Conservation (phyloP, 2,888 invertebrate genomes). For the Arctia plantaginis region DNA sequence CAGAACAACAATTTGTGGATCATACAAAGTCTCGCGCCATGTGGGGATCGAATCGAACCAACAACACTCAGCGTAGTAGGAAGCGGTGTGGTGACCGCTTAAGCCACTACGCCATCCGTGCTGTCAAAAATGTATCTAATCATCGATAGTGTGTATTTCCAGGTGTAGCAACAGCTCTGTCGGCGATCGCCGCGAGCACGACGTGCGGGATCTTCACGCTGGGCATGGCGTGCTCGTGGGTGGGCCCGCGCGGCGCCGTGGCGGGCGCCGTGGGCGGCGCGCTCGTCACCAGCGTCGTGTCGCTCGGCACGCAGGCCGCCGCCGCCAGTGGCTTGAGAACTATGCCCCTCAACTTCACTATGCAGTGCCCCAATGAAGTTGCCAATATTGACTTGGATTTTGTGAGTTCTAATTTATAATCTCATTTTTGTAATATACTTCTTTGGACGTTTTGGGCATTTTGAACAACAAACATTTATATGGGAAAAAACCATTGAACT, state of each 20-base stretch:
- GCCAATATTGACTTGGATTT: conserved; percentile 52
- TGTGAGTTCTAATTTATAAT: conserved; percentile 58
- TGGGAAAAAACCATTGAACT: too few relatives aligned
- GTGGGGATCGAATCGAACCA: too few relatives aligned
- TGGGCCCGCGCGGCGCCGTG: conserved; percentile 89
- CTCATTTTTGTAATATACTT: too few relatives aligned
- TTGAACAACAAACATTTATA: too few relatives aligned
- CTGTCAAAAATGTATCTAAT: not conserved
- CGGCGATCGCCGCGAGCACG: conserved; percentile 94
- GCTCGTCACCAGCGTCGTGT: conserved; percentile 82
- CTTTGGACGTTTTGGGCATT: too few relatives aligned
- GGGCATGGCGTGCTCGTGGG: conserved; percentile 94
- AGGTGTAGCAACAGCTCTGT: conserved; percentile 90
- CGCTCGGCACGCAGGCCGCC: conserved; percentile 87
- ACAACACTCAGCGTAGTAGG: too few relatives aligned
- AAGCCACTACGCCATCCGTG: too few relatives aligned
- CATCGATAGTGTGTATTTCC: not conserved
- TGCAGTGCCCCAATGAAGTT: conserved; percentile 54
- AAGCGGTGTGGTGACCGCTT: too few relatives aligned
- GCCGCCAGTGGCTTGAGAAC: conserved; percentile 87
- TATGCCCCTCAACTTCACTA: conserved; percentile 69
- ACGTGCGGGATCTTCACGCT: conserved; percentile 94
- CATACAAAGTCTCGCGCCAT: too few relatives aligned
- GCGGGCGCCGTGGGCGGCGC: conserved; percentile 88
- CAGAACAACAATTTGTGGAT: too few relatives aligned